Evolutionary conservation across 2,797 vertebrate genomes (phyloP).

Genomic region (Simalia tracyae): DNA sequence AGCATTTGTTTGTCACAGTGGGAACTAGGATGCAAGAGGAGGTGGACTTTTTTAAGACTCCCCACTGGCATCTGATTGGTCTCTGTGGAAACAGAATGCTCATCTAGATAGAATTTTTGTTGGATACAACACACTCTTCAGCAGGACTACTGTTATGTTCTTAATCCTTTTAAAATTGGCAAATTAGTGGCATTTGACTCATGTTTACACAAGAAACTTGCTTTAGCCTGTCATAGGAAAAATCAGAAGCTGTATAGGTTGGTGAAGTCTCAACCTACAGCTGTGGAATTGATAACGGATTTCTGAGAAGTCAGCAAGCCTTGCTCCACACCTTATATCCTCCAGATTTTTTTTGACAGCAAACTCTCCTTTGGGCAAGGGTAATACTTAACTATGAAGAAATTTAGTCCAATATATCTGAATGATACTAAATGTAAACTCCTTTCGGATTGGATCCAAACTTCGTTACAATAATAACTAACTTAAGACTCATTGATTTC

Average conservation of each 20-base stretch:
- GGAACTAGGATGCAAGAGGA: not conserved
- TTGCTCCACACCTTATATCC: not conserved
- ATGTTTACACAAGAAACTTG: not conserved
- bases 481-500: not conserved
- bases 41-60: not conserved
- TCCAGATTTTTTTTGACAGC: not conserved
- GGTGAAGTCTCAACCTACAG: not conserved
- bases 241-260: not conserved
- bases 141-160: not conserved
- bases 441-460: not conserved
- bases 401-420: not conserved
- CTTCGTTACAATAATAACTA: not conserved
- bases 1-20: not conserved
- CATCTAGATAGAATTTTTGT: not conserved
- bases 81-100: not conserved
- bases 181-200: not conserved
- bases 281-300: not conserved
- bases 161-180: not conserved
- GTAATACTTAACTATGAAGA: not conserved
- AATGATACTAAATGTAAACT: not conserved
- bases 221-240: not conserved
- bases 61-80: not conserved
- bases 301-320: not conserved
- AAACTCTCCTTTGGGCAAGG: not conserved
- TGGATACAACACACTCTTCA: not conserved